phyloP scores from a whole-genome alignment of 2,888 invertebrate species.

The Drosophila borealis region DNA sequence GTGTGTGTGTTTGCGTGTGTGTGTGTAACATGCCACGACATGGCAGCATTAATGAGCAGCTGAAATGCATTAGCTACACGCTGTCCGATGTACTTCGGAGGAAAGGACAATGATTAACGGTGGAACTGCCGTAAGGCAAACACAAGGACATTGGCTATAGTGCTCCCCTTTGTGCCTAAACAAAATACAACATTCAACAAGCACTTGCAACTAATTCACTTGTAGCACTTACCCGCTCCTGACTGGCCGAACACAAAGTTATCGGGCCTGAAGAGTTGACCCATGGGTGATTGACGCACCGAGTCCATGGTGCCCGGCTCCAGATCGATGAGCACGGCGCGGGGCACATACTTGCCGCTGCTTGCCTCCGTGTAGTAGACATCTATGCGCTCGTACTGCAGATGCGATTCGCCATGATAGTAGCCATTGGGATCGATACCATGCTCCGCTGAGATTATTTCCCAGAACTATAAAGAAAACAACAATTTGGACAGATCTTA shows the following conservation, averaged over 20 bases:
- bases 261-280: constrained; percentile 93
- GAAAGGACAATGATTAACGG: constrained; percentile 16
- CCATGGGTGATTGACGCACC: constrained; percentile 91
- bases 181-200: not conserved
- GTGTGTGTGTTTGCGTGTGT: too few species aligned
- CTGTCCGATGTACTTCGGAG: constrained; percentile 2
- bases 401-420: constrained; percentile 90
- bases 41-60: constrained; percentile 46
- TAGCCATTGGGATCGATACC: constrained; percentile 91
- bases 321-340: constrained; percentile 93
- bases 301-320: constrained; percentile 96
- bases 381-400: constrained; percentile 91
- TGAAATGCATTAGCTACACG: constrained; percentile 58
- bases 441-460: constrained; percentile 93
- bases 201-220: not conserved
- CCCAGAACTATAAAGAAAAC: constrained; percentile 88
- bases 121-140: constrained; percentile 11
- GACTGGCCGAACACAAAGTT: constrained; percentile 94
- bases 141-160: not conserved
- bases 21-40: constrained; percentile 26
- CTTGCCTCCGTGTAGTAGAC: constrained; percentile 93
- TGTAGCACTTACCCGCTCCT: constrained; percentile 88
- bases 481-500: not conserved
- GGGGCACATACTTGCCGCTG: constrained; percentile 91
- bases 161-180: constrained; percentile 5